Evolutionary conservation across 1,140 invertebrate genomes (phyloP), one percentile per base, ranked within the genome.

Genomic region (Leptinotarsa defecta): DNA sequence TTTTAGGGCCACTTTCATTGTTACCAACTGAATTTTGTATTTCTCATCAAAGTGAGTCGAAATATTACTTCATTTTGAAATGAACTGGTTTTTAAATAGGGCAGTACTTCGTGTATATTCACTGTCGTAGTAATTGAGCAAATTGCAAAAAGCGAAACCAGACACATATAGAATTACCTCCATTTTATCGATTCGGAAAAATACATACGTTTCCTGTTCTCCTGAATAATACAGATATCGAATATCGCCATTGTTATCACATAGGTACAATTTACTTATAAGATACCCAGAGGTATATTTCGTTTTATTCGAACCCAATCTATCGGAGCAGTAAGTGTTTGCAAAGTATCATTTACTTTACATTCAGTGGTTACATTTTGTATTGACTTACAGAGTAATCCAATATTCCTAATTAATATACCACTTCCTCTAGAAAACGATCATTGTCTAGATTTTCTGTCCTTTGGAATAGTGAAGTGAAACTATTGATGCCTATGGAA

Each of bases 341-440:
- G n/a, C 15, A 57, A 57, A 17, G n/a, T 57, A 15, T 15, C n/a
- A 3, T 57, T 57, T 19, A 57, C 52, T 57, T 57, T 19, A 15
- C 52, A 6, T 57, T 57, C 52, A 57, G n/a, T 57, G 52, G 15
- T 57, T 19, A 57, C 52, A n/a, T 57, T 57, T 57, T 57, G 52
- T 57, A 57, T 57, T 57, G 52, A 57, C 52, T 57, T 57, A 57
- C 52, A 15, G n/a, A 57, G 52, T 57, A 57, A 57, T 57, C 3
- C 52, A 57, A 57, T 57, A 57, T 57, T 6, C 4, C n/a, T 15
- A n/a, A 57, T 15, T 57, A 17, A 57, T n/a, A 57, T 57, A 57
- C 17, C 52, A 57, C 52, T 57, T 57, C 52, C 52, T 57, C 15
- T n/a, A 57, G 52, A 0, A 57, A 57, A 57, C n/a, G 13, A 57